Conservation (phyloP, 2,888 invertebrate genomes). For the Cephus pygmeus region DNA sequence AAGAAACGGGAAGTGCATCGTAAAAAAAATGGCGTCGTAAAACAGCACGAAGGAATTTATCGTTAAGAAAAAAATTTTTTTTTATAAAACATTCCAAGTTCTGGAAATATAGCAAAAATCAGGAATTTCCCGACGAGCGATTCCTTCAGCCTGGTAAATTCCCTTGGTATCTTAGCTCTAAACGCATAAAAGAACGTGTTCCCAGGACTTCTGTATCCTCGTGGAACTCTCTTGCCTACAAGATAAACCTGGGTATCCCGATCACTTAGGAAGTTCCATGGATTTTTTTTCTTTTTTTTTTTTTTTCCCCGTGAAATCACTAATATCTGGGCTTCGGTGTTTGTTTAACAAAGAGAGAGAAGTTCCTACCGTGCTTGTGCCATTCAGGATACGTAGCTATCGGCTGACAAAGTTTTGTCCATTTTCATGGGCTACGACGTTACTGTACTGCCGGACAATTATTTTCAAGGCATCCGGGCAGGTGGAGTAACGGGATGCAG, state of each 20-base stretch:
- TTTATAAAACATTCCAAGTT: neutral
- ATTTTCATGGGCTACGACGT: neutral
- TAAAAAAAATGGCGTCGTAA: conserved; percentile 1
- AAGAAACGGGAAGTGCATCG: neutral
- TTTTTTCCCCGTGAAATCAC: neutral
- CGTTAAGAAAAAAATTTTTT: neutral
- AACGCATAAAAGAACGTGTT: neutral
- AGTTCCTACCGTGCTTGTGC: neutral
- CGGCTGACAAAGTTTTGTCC: neutral
- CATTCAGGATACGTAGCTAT: neutral
- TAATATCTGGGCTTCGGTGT: neutral
- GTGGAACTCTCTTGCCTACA: neutral
- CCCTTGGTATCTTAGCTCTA: neutral
- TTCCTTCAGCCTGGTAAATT: neutral
- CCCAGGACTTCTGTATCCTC: neutral
- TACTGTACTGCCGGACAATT: neutral
- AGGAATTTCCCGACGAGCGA: neutral
- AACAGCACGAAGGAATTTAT: neutral
- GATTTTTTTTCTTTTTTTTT: neutral
- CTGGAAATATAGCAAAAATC: neutral
- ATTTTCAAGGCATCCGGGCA: conserved; percentile 16
- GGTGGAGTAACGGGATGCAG: conserved; percentile 40
- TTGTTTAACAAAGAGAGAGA: neutral
- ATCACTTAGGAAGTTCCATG: neutral
- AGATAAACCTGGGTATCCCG: neutral